Base-by-base conservation (phyloP, 2,113 vertebrate species). In the Pionites leucogaster region DNA sequence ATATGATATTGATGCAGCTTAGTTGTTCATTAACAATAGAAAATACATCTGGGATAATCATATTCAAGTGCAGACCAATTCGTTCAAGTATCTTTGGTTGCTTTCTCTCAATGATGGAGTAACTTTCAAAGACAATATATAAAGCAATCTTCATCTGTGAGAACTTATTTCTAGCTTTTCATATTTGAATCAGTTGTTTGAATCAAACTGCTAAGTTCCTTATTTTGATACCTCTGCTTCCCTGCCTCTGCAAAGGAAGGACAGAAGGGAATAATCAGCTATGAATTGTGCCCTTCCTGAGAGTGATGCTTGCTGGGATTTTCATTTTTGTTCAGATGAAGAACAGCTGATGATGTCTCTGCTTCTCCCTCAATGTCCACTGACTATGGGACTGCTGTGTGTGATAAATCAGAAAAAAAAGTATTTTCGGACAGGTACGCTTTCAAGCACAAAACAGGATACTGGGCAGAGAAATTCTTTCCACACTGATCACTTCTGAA, bases 31-130 rank as follows among this genome's bases (percentile, higher is more conserved):
- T 87, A 52, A 71, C 63, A 93, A 80, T 60, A 81, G 24, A 94
- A 85, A 74, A 92, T 80, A 95, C 37, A 87, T 90, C 76, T 86
- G 88, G 87, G 88, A 91, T 50, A 88, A 75, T 52, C 84, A 83
- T 4, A 11, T 93, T 91, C 82, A 82, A 93, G 89, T 93, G 95
- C 78, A 92, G 92, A 97, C 86, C 91, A 94, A 81, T 86, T 82
- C 82, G 46, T 95, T 97, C 74, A 86, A 79, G 59, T 85, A 95
- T 97, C 97, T 97, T 97, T 98, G 97, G 97, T 95, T 96, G 69
- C 93, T 82, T 25, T 85, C 64, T 96, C 92, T 96, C 7, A 7
- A 49, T 60, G 65, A 81, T 31, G 75, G 81, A 95, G 39, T 79
- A 91, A 90, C 47, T 96, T 96, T 95, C 91, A 91, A 94, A 91